These are phyloP conservation scores for Apostichopus californicus DNA, from an alignment of 35 echinoderm and acorn worm species.

Conservation along the genomic window DNA sequence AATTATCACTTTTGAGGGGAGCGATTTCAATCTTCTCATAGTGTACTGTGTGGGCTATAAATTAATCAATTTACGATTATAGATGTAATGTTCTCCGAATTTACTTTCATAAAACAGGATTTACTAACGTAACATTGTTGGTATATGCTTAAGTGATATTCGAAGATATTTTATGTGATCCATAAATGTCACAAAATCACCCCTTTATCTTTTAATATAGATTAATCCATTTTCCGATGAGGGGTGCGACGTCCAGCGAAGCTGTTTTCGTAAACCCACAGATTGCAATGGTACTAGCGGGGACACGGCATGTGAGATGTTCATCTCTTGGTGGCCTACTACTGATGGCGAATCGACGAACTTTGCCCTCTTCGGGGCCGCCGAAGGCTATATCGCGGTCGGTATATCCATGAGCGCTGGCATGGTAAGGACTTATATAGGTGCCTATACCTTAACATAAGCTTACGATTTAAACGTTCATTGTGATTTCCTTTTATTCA, in stretches of 20 bases:
- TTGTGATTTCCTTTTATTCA: too few relatives aligned
- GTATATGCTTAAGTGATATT: neutral
- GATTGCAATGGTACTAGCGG: conserved; percentile 19
- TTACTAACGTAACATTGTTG: too few relatives aligned
- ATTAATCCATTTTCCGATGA: conserved; percentile 5
- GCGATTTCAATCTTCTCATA: too few relatives aligned
- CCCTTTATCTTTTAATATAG: neutral
- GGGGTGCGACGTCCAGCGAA: neutral
- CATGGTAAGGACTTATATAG: conserved; percentile 11
- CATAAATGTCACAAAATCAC: neutral
- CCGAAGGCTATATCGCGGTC: conserved; percentile 19
- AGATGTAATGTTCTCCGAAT: too few relatives aligned
- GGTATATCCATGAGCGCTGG: conserved; percentile 3
- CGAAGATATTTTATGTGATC: neutral
- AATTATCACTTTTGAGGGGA: too few relatives aligned
- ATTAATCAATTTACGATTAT: too few relatives aligned
- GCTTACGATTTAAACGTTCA: too few relatives aligned
- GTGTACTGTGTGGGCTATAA: too few relatives aligned
- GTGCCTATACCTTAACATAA: too few relatives aligned
- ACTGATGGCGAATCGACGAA: neutral
- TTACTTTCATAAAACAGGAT: too few relatives aligned
- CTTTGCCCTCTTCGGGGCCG: conserved; percentile 33
- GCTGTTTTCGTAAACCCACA: conserved; percentile 21
- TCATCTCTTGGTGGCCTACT: conserved; percentile 28
- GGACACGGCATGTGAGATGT: conserved; percentile 9